Evolutionary conservation across 2,113 vertebrate species (phyloP).

Genomic region (Triplophysa siluroides): DNA sequence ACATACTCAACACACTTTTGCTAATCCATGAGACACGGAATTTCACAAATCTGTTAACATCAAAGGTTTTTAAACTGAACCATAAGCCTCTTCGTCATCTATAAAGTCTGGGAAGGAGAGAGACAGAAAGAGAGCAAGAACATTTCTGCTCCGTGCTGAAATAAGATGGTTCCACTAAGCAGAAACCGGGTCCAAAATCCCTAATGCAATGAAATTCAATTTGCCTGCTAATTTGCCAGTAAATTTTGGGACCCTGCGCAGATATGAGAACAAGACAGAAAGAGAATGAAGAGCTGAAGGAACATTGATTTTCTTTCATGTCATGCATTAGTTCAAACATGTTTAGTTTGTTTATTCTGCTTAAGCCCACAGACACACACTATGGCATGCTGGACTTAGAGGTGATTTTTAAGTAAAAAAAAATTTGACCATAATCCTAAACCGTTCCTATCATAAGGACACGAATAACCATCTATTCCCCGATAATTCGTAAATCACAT

Average conservation of each 20-base stretch:
- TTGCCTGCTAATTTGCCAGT: background rate
- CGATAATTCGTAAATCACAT: too few species aligned
- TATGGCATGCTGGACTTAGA: too few species aligned
- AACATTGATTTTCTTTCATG: background rate
- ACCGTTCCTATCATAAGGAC: too few species aligned
- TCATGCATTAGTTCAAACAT: background rate
- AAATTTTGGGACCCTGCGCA: too few species aligned
- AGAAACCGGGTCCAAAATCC: background rate
- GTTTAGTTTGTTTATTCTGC: background rate
- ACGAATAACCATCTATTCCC: too few species aligned
- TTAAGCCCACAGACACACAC: background rate
- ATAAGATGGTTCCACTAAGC: background rate
- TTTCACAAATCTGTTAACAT: background rate
- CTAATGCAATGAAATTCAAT: background rate
- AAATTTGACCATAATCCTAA: too few species aligned
- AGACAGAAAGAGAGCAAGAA: background rate
- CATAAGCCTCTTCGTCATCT: background rate
- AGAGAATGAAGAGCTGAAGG: too few species aligned
- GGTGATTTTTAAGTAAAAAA: too few species aligned
- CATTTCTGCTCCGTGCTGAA: background rate
- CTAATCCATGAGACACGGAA: background rate
- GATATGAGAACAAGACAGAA: too few species aligned
- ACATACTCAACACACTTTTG: background rate
- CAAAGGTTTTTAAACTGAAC: slow-evolving; percentile 10
- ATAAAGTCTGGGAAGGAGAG: background rate